Base-by-base conservation (phyloP, 2,113 vertebrate genomes). In the Pholis gunnellus region DNA sequence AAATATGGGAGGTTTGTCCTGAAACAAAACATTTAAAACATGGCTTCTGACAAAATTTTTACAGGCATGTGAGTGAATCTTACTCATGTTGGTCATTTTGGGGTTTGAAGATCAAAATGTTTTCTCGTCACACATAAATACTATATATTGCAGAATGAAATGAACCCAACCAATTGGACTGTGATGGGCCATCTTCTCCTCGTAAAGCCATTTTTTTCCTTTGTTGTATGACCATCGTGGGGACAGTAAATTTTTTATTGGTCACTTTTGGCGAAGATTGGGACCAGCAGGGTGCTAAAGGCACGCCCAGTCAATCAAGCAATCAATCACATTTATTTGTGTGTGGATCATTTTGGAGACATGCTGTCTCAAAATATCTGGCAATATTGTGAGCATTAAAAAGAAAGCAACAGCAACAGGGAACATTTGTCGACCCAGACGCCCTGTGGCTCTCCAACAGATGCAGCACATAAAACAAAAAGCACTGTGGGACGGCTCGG, bases 181-280 rank as follows among this genome's bases (percentile, higher is more conserved):
- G n/a, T 22, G 63, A 83, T 82, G 80, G 80, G 71, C 85, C 81
- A 82, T 85, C 75, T 83, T 89, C 60, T 77, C 57, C 81, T 82
- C 29, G 1, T 86, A 85, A 88, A 88, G 66, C 75, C 56, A 36
- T 66, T 63, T 70, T 78, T 79, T 78, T 40, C 38, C 17, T 46
- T 29, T 71, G 20, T 54, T n/a, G 54, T 72, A 82, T 40, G 50
- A 79, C 72, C 64, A 64, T 72, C 65, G 0, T 34, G 87, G 82
- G 90, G 65, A 88, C 77, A 69, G 76, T 93, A 86, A 89, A 84
- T 48, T 4, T 42, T 93, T 93, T 92, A 94, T 91, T 85, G 87
- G 81, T 89, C 86, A 84, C 85, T 90, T 78, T 72, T 80, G 88
- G 59, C 18, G 7, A 60, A 75, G 63, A 81, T 71, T 72, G 79